A percentile compares a stretch with the other conserved stretches of the same genome.
phyloP scores from a whole-genome alignment of 2,113 vertebrate species.

The Protobothrops flavoviridis region DNA sequence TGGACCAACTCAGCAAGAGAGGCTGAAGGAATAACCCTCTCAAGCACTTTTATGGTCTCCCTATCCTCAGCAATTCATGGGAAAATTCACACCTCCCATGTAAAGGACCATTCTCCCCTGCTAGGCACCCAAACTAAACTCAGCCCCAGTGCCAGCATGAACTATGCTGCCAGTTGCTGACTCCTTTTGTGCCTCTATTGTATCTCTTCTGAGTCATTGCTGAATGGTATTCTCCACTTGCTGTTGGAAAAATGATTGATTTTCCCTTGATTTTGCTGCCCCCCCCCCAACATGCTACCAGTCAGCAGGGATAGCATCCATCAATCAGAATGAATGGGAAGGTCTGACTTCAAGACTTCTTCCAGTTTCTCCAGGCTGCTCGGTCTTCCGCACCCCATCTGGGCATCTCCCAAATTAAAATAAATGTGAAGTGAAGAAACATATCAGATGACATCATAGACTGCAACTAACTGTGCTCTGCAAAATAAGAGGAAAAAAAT shows the following conservation, averaged over 20 bases:
- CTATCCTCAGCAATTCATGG: neutral
- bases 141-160: neutral
- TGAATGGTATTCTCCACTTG: neutral
- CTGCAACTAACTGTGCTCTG: neutral
- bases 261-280: neutral
- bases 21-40: neutral
- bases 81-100: neutral
- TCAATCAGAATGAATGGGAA: neutral
- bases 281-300: neutral
- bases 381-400: neutral
- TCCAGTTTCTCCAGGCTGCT: neutral
- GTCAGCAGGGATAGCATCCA: neutral
- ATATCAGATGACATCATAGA: neutral
- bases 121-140: neutral
- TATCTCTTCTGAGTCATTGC: neutral
- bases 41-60: neutral
- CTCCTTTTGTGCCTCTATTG: neutral
- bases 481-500: neutral
- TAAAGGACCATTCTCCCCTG: neutral
- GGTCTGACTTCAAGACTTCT: neutral
- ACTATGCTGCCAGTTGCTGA: neutral
- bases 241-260: neutral
- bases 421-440: neutral
- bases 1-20: neutral
- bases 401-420: neutral